A percentile compares a stretch with the other conserved stretches of the same genome.
Evolutionary conservation across 2,113 vertebrate genomes (phyloP).

Genomic region (Copsychus sechellarum): DNA sequence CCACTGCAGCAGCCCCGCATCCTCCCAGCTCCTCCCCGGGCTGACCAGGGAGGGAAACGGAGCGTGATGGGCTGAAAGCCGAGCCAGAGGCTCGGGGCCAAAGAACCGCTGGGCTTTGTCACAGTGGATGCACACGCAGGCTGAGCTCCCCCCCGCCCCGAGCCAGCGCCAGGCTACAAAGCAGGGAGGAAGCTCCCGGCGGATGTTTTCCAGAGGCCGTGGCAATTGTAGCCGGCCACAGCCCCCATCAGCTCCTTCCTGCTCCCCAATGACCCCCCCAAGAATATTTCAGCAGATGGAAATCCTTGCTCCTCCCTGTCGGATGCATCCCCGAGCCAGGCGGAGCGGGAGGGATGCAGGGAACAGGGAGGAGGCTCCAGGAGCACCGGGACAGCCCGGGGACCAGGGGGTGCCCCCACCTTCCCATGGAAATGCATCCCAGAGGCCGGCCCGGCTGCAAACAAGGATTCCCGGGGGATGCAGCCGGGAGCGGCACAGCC

Average conservation of each 20-base stretch:
- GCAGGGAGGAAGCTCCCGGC: neutral
- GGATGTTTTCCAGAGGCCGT: neutral
- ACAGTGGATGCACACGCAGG: neutral
- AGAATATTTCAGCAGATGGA: neutral
- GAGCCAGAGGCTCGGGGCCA: neutral
- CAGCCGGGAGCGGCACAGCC: neutral
- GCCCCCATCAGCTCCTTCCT: neutral
- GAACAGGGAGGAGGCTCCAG: neutral
- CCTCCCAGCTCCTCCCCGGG: neutral
- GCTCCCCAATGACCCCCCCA: fast-evolving
- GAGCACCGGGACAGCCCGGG: neutral
- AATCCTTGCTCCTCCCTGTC: neutral
- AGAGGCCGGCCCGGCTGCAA: neutral
- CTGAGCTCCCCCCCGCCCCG: neutral
- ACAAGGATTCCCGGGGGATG: neutral
- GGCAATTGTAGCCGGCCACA: neutral
- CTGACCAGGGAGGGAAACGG: neutral
- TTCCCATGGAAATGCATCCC: neutral
- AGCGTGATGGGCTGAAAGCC: neutral
- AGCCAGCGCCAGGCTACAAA: neutral
- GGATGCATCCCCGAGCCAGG: fast-evolving
- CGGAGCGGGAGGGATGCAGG: neutral
- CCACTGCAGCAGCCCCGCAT: neutral
- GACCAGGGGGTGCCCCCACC: neutral
- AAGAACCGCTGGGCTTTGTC: neutral